Conservation (phyloP, 2,888 invertebrate genomes). For the Peribatodes rhomboidaria region DNA sequence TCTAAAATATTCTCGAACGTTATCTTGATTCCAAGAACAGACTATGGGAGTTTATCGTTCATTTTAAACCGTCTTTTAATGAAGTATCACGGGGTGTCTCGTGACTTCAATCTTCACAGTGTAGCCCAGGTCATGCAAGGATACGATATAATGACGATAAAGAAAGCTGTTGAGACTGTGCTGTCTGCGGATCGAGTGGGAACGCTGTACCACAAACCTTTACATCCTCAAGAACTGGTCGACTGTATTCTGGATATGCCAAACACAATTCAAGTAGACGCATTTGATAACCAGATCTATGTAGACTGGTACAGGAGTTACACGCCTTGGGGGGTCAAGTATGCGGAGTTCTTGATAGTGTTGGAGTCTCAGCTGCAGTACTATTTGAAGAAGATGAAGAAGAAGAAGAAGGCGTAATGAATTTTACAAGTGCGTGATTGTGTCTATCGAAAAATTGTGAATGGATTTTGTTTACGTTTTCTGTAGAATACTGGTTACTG, state of each 20-base stretch:
- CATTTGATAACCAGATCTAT: slow-evolving; percentile 78
- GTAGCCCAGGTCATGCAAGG: slow-evolving; percentile 84
- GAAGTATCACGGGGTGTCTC: slow-evolving; percentile 86
- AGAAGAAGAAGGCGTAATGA: slow-evolving; percentile 54
- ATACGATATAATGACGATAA: slow-evolving; percentile 83
- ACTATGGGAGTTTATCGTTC: slow-evolving; percentile 87
- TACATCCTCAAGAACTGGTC: slow-evolving; percentile 83
- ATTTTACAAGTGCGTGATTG: not conserved
- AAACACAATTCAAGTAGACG: slow-evolving; percentile 67
- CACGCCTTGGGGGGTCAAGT: slow-evolving; percentile 69
- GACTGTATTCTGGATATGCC: slow-evolving; percentile 69
- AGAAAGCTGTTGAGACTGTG: slow-evolving; percentile 71
- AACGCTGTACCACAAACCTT: slow-evolving; percentile 82
- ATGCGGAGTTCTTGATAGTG: slow-evolving; percentile 67
- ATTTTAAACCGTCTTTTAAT: slow-evolving; percentile 85
- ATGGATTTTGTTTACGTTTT: no score
- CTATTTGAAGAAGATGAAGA: slow-evolving; percentile 73
- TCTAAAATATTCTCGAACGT: slow-evolving; percentile 87
- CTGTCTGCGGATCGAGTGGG: slow-evolving; percentile 81
- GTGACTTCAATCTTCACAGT: slow-evolving; percentile 87
- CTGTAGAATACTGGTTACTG: no score
- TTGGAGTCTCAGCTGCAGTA: slow-evolving; percentile 65
- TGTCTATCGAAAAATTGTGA: not conserved
- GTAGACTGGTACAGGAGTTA: slow-evolving; percentile 79
- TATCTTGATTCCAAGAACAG: slow-evolving; percentile 84